Evolutionary conservation across 2,797 vertebrate species (phyloP).

Genomic region (Premnoplex brunnescens): DNA sequence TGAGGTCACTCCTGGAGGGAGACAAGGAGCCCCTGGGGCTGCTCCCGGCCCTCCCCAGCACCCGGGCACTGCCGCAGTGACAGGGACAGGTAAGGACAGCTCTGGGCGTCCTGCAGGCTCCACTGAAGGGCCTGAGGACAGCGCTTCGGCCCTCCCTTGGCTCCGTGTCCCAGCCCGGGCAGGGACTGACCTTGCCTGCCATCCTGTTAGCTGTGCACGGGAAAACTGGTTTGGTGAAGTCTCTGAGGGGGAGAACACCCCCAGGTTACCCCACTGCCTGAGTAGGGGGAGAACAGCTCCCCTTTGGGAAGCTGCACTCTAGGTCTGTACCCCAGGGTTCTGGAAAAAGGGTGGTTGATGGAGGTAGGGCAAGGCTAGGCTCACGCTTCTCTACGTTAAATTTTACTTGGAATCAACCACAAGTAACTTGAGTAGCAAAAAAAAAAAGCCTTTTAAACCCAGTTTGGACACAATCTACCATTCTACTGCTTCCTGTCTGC

Average conservation of each 20-base stretch:
- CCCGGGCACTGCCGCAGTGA: not conserved
- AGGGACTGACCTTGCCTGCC: not conserved
- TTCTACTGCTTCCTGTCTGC: not conserved
- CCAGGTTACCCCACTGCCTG: not conserved
- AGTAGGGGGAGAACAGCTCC: not conserved
- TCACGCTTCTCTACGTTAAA: not conserved
- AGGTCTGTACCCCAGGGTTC: not conserved
- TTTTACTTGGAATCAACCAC: not conserved
- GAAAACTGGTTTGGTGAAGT: not conserved
- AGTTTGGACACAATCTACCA: too few relatives aligned
- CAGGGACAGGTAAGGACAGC: too few relatives aligned
- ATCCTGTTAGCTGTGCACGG: rapidly evolving
- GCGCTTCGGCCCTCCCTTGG: not conserved
- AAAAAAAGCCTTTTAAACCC: not conserved
- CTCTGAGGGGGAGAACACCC: not conserved
- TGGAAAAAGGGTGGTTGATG: not conserved
- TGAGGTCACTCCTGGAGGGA: constrained; percentile 72
- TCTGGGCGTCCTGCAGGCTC: not conserved
- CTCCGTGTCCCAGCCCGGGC: not conserved
- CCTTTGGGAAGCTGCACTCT: not conserved
- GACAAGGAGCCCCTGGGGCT: not conserved
- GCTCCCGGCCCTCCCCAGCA: not conserved
- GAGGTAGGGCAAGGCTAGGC: not conserved
- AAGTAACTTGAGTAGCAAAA: not conserved
- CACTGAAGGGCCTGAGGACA: not conserved